Evolutionary conservation across 2,797 vertebrate genomes (phyloP).

Genomic region (Pipistrellus nathusii): DNA sequence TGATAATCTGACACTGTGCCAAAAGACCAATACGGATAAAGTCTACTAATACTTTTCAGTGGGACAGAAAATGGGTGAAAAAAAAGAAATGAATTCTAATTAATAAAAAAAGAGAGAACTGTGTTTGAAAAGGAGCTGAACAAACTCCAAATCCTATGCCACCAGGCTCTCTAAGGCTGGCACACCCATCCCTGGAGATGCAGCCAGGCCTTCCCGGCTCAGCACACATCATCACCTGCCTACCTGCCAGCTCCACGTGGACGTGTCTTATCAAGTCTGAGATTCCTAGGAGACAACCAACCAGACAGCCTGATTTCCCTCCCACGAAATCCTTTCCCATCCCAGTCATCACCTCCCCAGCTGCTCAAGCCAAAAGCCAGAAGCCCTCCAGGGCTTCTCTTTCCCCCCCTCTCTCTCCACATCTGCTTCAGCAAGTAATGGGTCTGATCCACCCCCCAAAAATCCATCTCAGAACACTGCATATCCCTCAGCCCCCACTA

Average conservation of each 20-base stretch:
- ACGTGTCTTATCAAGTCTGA: not conserved
- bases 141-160: not conserved
- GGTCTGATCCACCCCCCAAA: not conserved
- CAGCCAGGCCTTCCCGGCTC: not conserved
- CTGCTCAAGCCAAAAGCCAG: not conserved
- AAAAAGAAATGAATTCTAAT: not conserved
- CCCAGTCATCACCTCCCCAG: not conserved
- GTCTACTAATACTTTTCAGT: not conserved
- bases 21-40: not conserved
- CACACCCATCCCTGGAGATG: not conserved
- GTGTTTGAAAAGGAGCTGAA: not conserved
- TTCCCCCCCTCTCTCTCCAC: not conserved
- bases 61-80: not conserved
- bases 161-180: fast-evolving
- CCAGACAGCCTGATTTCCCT: not conserved
- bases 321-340: not conserved
- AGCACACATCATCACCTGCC: not conserved
- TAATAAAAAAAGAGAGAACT: not conserved
- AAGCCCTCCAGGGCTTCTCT: not conserved
- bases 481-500: fast-evolving
- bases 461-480: not conserved
- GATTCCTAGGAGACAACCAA: not conserved
- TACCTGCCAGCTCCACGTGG: not conserved
- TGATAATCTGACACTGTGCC: not conserved
- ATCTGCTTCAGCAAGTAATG: not conserved